These are phyloP conservation scores for Lipotes vexillifer DNA, from an alignment of 2,113 vertebrate species.

Conservation along the genomic window DNA sequence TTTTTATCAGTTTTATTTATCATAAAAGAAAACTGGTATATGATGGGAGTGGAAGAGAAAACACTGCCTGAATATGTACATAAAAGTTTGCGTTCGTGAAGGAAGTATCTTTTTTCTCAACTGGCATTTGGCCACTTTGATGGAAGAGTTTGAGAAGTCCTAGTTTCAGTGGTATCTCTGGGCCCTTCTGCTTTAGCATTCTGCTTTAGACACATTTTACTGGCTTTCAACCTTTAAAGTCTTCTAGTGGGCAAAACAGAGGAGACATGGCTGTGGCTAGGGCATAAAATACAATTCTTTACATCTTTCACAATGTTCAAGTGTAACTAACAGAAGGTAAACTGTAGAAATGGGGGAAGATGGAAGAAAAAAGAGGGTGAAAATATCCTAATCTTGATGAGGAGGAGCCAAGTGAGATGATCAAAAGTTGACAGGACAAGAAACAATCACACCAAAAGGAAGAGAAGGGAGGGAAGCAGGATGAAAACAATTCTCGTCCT, in stretches of 20 bases:
- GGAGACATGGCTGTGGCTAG: background rate
- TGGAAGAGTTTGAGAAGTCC: background rate
- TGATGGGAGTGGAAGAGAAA: background rate
- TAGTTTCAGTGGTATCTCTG: background rate
- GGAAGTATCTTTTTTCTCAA: background rate
- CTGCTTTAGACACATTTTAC: background rate
- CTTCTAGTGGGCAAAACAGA: background rate
- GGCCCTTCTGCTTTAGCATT: background rate
- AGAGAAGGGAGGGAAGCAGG: background rate
- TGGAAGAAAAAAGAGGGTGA: fast-evolving
- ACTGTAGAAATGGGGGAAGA: background rate
- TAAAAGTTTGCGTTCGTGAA: background rate
- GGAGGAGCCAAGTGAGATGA: background rate
- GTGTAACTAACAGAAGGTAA: background rate
- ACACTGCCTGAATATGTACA: background rate
- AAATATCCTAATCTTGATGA: background rate
- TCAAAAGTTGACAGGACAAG: background rate
- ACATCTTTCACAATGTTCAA: background rate
- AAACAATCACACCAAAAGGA: background rate
- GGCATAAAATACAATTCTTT: background rate
- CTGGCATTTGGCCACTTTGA: background rate
- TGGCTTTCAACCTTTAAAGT: background rate
- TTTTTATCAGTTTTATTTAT: background rate
- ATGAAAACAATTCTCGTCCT: background rate
- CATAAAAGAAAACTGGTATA: background rate